Conservation (phyloP, 2,888 invertebrate genomes). For the Drosophila diplacantha region DNA sequence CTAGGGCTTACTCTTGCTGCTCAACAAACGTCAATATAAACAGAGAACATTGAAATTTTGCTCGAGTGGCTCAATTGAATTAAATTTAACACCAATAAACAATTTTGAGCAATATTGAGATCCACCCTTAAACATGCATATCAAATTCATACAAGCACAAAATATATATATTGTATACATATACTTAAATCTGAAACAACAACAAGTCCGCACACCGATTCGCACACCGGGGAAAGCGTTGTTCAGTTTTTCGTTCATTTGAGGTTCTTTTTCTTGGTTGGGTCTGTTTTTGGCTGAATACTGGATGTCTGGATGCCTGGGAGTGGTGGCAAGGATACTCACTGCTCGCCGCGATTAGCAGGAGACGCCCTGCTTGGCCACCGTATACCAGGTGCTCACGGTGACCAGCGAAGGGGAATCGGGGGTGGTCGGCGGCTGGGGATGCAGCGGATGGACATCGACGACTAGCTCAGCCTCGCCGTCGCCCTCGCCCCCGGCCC, state of each 20-base stretch:
- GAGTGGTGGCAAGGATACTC: conserved; percentile 33
- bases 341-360: conserved; percentile 68
- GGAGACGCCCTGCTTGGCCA: conserved; percentile 78
- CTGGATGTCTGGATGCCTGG: conserved; percentile 1
- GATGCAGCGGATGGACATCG: conserved; percentile 15
- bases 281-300: neutral
- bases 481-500: conserved; percentile 1
- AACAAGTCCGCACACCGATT: conserved; percentile 10
- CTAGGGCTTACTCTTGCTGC: neutral
- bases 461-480: conserved; percentile 2
- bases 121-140: conserved; percentile 20
- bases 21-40: neutral
- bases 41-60: neutral
- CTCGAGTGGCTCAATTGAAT: neutral
- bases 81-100: neutral
- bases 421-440: conserved; percentile 61
- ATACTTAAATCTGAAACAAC: conserved; percentile 16
- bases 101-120: neutral
- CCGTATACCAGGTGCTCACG: conserved; percentile 78
- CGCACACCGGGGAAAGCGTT: neutral
- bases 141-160: conserved; percentile 6
- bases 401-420: conserved; percentile 77
- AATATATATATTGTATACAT: conserved; percentile 23
- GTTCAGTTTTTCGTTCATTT: neutral
- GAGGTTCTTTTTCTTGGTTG: neutral